Evolutionary conservation across 2,797 vertebrate species (phyloP).

Genomic region (Spheniscus humboldti): DNA sequence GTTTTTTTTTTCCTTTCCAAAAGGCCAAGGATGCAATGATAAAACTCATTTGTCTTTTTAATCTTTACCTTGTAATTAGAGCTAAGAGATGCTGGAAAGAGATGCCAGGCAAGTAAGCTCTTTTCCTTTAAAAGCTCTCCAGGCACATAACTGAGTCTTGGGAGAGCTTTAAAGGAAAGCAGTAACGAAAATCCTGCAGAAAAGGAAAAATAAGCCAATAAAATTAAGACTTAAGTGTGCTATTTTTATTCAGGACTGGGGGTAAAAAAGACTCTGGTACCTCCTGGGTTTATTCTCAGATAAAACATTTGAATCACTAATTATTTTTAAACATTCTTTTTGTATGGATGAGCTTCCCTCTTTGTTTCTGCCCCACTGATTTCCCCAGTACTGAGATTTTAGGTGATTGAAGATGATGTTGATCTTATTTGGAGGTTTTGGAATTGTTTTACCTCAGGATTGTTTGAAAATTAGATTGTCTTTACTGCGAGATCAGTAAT

Average conservation of each 20-base stretch:
- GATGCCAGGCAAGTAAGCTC: slow-evolving; percentile 1
- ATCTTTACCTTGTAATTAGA: slow-evolving; percentile 51
- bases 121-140: slow-evolving; percentile 45
- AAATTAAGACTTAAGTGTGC: slow-evolving; percentile 29
- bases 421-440: not conserved
- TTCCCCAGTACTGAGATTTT: not conserved
- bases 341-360: not conserved
- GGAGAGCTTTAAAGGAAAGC: slow-evolving; percentile 32
- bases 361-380: not conserved
- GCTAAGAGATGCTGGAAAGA: not conserved
- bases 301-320: not conserved
- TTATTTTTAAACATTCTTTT: not conserved
- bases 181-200: slow-evolving; percentile 47
- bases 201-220: slow-evolving; percentile 40
- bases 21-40: slow-evolving; percentile 1
- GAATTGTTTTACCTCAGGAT: not conserved
- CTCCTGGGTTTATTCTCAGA: not conserved
- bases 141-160: not conserved
- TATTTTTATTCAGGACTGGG: slow-evolving; percentile 17
- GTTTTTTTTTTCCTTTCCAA: not conserved
- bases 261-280: not conserved
- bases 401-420: not conserved
- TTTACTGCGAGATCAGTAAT: not conserved
- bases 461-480: not conserved
- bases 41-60: slow-evolving; percentile 52